Percentiles rank a stretch among this genome's conserved stretches.
phyloP scores from a whole-genome alignment of 1,140 invertebrate genomes.

The Epicauta chinensis region DNA sequence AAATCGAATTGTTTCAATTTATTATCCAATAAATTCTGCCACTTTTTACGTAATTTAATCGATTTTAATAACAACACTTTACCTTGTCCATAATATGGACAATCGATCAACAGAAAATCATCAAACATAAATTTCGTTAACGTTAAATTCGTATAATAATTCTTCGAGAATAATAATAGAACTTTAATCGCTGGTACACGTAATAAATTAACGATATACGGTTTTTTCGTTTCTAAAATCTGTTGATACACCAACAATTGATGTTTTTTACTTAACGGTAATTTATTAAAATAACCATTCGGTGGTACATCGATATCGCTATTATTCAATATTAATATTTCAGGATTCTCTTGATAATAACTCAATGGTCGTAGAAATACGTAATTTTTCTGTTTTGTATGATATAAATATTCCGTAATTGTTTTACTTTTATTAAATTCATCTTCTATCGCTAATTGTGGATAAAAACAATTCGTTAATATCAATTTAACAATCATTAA shows the following conservation, averaged over 20 bases:
- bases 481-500: constrained; percentile 86
- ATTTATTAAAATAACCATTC: constrained; percentile 60
- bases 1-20: constrained; percentile 50
- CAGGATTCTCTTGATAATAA: constrained; percentile 76
- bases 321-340: constrained; percentile 72
- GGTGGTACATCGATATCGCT: constrained; percentile 61
- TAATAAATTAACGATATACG: constrained; percentile 87
- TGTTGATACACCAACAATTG: constrained; percentile 87
- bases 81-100: constrained; percentile 68
- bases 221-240: constrained; percentile 90
- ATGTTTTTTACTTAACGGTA: constrained; percentile 74
- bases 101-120: constrained; percentile 77
- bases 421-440: constrained; percentile 90
- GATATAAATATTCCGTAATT: constrained; percentile 84
- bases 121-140: constrained; percentile 85
- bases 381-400: constrained; percentile 87
- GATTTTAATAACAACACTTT: constrained; percentile 67
- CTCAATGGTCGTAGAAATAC: constrained; percentile 86
- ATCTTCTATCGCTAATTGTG: constrained; percentile 86
- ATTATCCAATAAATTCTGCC: constrained; percentile 64
- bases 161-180: constrained; percentile 75
- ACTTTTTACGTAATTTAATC: constrained; percentile 67
- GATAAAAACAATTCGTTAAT: constrained; percentile 86
- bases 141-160: constrained; percentile 72
- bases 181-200: constrained; percentile 87